Base-by-base conservation (phyloP, 2,888 invertebrate genomes). In the Oxyteleia sp. region DNA sequence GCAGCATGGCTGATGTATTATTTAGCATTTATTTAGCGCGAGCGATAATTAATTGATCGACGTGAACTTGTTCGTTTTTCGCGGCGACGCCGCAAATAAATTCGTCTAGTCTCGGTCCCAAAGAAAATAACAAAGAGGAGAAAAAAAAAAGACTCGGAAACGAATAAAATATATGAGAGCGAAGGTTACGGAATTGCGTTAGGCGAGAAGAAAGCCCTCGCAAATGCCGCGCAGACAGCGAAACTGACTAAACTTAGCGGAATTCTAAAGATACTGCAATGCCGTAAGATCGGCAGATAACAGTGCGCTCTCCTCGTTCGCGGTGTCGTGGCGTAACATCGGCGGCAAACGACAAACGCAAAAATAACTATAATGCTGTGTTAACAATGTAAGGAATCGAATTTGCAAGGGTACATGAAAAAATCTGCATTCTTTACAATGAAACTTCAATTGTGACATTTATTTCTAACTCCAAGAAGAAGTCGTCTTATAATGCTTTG, bases 221-320 rank as follows among this genome's bases (percentile, higher is more conserved):
- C 59, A 26, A 59, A 63, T 43, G 18, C 61, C 41, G 51, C 43
- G 51, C 63, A 45, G 51, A 38, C 32, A 51, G 49, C 72, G 41
- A 49, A 59, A 61, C 63, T 57, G 68, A 53, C 76, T 76, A 76
- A 68, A 68, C 55, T 76, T 76, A 76, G 76, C 76, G 68, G 57
- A 66, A 68, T 69, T 76, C 76, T 76, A 76, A 76, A 76, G 76
- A 76, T 76, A 76, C 76, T 55, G 59, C 68, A 76, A 66, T 76
- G 76, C 57, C 59, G 76, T 76, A 51, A 72, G 72, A 72, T 72
- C 61, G 41, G 53, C 15, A 72, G 61, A 59, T 55, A 53, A 49
- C 69, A 23, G 15, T 57, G 69, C 47, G 38, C 20, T 53, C 69
- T 43, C 35, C 26, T 47, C 35, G 18, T 66, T 16, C 38, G 49